phyloP scores from a whole-genome alignment of 2,797 vertebrate genomes.

The Mormyrops attenuatus region DNA sequence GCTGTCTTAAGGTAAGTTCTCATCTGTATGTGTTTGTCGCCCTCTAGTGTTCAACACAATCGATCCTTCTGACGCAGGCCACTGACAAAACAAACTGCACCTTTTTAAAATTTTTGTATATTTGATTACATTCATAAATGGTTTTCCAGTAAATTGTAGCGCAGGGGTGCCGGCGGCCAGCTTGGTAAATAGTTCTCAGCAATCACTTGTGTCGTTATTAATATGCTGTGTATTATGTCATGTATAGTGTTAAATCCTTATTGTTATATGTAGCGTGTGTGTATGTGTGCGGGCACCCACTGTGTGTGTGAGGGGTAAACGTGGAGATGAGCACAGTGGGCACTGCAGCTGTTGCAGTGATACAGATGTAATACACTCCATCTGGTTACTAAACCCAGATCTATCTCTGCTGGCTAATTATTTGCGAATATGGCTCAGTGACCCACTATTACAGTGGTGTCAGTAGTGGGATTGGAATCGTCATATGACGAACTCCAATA shows the following conservation, averaged over 20 bases:
- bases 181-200: too few relatives aligned
- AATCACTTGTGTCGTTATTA: not conserved
- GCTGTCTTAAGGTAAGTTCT: not conserved
- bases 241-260: not conserved
- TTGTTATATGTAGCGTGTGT: not conserved
- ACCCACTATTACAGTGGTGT: not conserved
- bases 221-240: not conserved
- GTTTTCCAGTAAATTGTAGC: not conserved
- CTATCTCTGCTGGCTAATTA: not conserved
- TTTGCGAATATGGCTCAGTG: not conserved
- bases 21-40: constrained; percentile 14
- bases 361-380: not conserved
- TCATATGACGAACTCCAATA: too few relatives aligned
- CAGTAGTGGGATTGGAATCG: too few relatives aligned
- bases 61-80: not conserved
- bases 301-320: not conserved
- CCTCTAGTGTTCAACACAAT: constrained; percentile 2
- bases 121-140: not conserved
- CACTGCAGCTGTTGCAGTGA: not conserved
- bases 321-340: too few relatives aligned
- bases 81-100: not conserved
- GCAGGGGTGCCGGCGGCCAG: too few relatives aligned
- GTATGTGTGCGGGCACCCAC: too few relatives aligned
- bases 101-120: not conserved
- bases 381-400: not conserved